phyloP scores from a whole-genome alignment of 2,888 invertebrate species.

The Pammene aurita region DNA sequence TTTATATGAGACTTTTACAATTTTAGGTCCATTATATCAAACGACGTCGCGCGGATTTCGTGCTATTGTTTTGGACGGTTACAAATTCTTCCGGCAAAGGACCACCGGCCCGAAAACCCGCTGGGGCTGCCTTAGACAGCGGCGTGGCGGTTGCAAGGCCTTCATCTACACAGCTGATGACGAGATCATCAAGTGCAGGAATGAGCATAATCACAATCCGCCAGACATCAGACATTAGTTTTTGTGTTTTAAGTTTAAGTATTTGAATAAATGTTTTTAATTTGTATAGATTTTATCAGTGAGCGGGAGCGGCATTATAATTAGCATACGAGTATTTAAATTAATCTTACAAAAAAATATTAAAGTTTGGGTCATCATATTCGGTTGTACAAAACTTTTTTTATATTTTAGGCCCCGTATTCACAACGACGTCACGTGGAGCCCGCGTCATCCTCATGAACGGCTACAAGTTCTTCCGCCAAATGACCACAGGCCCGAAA shows the following conservation, averaged over 20 bases:
- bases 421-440: slow-evolving; percentile 13
- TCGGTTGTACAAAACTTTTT: too few species aligned
- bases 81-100: slow-evolving; percentile 30
- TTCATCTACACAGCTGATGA: slow-evolving; percentile 28
- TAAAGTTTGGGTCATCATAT: too few species aligned
- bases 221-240: neutral
- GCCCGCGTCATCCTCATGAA: slow-evolving; percentile 17
- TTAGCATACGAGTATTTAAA: too few species aligned
- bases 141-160: slow-evolving; percentile 27
- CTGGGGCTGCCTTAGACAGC: slow-evolving; percentile 26
- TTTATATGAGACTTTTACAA: neutral
- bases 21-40: slow-evolving; percentile 7
- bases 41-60: slow-evolving; percentile 8
- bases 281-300: too few species aligned
- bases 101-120: slow-evolving; percentile 18
- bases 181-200: slow-evolving; percentile 25
- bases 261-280: too few species aligned
- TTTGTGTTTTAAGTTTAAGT: neutral
- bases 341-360: too few species aligned
- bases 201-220: slow-evolving; percentile 17
- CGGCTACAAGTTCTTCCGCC: slow-evolving; percentile 30
- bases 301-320: too few species aligned
- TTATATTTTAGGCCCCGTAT: slow-evolving; percentile 5
- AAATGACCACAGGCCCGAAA: slow-evolving; percentile 1
- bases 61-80: slow-evolving; percentile 11